phyloP scores from a whole-genome alignment of 2,888 invertebrate species.

The Erebia epiphron region DNA sequence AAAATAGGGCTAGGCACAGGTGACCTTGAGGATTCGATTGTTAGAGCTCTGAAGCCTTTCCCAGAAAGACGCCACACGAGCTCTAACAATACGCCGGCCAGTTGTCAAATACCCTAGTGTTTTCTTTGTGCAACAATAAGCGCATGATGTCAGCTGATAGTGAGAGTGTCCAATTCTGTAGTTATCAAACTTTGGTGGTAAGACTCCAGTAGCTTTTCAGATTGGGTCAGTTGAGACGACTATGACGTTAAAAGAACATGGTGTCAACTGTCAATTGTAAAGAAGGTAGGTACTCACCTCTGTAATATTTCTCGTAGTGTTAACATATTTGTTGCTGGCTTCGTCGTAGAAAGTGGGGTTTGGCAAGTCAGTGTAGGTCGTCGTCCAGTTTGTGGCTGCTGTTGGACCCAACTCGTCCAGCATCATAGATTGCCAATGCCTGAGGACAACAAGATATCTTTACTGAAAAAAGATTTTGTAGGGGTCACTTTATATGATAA shows the following conservation, averaged over 20 bases:
- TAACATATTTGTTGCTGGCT: conserved; percentile 52
- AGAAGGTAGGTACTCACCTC: conserved; percentile 52
- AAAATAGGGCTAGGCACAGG: no score
- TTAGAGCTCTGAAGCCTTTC: no score
- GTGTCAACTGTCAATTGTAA: neutral
- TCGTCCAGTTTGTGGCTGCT: conserved; percentile 54
- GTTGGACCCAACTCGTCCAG: conserved; percentile 64
- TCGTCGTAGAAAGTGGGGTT: conserved; percentile 63
- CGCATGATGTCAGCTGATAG: no score
- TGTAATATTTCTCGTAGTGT: conserved; percentile 55
- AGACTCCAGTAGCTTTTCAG: no score
- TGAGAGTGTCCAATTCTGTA: no score
- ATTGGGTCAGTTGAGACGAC: neutral
- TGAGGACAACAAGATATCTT: conserved; percentile 20
- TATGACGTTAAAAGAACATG: neutral
- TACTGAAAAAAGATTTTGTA: neutral
- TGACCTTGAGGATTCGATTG: no score
- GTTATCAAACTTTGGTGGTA: no score
- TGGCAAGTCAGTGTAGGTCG: conserved; percentile 48
- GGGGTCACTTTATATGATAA: no score
- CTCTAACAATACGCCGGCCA: no score
- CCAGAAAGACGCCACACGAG: no score
- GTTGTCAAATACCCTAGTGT: no score
- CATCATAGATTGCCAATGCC: conserved; percentile 58
- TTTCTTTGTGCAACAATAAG: no score